Conservation (phyloP, 23 tunicate genomes). For the Aplidium turbinatum region DNA sequence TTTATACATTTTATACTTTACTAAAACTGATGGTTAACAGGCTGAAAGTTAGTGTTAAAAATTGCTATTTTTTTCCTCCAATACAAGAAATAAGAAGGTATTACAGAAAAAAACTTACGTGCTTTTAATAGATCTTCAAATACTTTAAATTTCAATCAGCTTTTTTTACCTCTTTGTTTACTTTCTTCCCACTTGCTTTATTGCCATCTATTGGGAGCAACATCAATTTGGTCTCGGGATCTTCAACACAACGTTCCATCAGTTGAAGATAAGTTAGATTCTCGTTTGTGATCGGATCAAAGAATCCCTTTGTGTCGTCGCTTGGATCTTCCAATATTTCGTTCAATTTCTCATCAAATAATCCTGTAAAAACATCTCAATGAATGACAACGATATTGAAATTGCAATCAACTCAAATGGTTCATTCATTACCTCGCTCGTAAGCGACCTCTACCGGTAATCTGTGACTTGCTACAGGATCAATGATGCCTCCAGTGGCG, state of each 20-base stretch:
- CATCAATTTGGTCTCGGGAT: slow-evolving; percentile 69
- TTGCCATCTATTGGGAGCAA: slow-evolving; percentile 69
- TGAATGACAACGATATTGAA: no score
- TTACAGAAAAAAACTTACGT: no score
- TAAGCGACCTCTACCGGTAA: slow-evolving; percentile 88
- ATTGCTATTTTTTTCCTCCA: no score
- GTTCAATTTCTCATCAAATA: slow-evolving; percentile 78
- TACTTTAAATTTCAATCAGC: no score
- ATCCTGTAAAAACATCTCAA: slow-evolving; percentile 49
- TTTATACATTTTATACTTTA: no score
- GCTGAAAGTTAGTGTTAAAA: no score
- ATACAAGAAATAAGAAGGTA: no score
- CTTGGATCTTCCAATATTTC: slow-evolving; percentile 64
- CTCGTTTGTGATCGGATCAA: slow-evolving; percentile 92
- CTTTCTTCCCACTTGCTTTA: no score
- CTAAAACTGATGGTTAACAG: no score
- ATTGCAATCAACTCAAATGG: no score
- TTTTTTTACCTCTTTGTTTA: no score
- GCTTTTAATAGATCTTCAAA: no score
- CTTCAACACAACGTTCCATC: slow-evolving; percentile 75
- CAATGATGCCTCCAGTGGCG: slow-evolving; percentile 99
- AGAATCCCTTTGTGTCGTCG: slow-evolving; percentile 88
- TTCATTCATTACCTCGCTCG: slow-evolving; percentile 89
- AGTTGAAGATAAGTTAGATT: slow-evolving; percentile 82
- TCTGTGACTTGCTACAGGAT: slow-evolving; percentile 82